These are phyloP conservation scores for Erpobdella octoculata DNA, from an alignment of 2,888 invertebrate genomes.

Conservation along the genomic window DNA sequence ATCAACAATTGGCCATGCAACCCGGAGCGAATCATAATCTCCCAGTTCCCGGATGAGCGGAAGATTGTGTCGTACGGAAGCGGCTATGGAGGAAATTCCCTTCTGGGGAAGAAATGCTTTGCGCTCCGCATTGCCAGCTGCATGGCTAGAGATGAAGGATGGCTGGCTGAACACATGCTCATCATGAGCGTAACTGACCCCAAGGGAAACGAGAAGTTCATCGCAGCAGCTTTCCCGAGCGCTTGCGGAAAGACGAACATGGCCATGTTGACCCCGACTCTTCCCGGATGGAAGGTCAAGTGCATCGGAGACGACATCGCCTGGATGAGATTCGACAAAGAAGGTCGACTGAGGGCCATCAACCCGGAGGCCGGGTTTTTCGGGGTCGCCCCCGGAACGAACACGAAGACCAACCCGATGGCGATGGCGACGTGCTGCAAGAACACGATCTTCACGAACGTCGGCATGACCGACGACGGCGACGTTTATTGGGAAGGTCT, in stretches of 20 bases:
- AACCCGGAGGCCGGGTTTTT: constrained; percentile 43
- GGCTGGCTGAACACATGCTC: constrained; percentile 44
- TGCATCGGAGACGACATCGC: constrained; percentile 42
- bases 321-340: constrained; percentile 42
- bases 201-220: constrained; percentile 40
- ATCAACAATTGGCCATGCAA: constrained; percentile 43
- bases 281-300: constrained; percentile 40
- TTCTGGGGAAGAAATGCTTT: constrained; percentile 44
- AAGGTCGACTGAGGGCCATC: constrained; percentile 41
- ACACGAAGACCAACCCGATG: constrained; percentile 40
- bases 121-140: constrained; percentile 40
- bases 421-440: constrained; percentile 39
- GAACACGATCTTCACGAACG: constrained; percentile 43
- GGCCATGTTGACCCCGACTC: constrained; percentile 41
- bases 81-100: constrained; percentile 43
- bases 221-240: constrained; percentile 43
- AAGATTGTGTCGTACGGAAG: constrained; percentile 41
- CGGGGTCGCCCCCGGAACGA: constrained; percentile 42
- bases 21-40: constrained; percentile 39
- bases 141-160: constrained; percentile 42
- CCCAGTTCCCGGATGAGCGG: constrained; percentile 40
- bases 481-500: constrained; percentile 42
- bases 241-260: constrained; percentile 44
- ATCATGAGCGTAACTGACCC: constrained; percentile 43
- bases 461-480: constrained; percentile 41